Evolutionary conservation across 2,888 invertebrate species (phyloP), one percentile per base, ranked within the genome.

Genomic region (Scaptomyza polygonia): DNA sequence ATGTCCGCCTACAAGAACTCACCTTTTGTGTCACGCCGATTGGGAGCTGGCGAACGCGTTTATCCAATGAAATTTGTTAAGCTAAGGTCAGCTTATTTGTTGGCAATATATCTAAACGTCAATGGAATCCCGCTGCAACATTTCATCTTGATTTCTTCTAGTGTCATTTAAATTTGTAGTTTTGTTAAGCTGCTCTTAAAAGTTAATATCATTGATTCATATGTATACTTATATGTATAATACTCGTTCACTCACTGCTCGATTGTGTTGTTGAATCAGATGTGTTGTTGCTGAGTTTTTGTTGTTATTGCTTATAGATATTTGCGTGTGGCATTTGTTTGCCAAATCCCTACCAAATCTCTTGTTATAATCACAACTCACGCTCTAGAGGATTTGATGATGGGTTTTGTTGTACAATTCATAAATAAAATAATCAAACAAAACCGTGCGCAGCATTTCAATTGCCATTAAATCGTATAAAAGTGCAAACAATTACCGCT

Each of bases 331-430:
- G 14, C 42, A 39, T 51, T 61, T 25, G 51, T 29, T 51, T 14
- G 43, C 12, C 6, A 64, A 76, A 78, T 67, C 40, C 30, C 45
- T 9, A 36, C 7, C 3, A 70, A 79, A 81, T 73, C 73, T 61
- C 40, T 49, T 32, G 3, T 11, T 61, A 65, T 78, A 75, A 78
- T 76, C 75, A 63, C 49, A 72, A 7, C 16, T 34, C 36, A 34
- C 11, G 21, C 45, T 12, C 11, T 18, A 16, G 27, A 36, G n/a
- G 14, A 30, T 56, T 55, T 12, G 21, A 14, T 43, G 21, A n/a
- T 32, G 6, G 45, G 16, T 27, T 57, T 57, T 47, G 18, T 9
- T 54, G 44, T 25, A 44, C 21, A 14, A 36, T 32, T 52, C 6
- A 55, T 58, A 14, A 48, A 56, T 53, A 59, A 57, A 69, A 76